A percentile compares a stretch with the other conserved stretches of the same genome.
Conservation (phyloP, 2,888 invertebrate species). For the Julus scandinavius region DNA sequence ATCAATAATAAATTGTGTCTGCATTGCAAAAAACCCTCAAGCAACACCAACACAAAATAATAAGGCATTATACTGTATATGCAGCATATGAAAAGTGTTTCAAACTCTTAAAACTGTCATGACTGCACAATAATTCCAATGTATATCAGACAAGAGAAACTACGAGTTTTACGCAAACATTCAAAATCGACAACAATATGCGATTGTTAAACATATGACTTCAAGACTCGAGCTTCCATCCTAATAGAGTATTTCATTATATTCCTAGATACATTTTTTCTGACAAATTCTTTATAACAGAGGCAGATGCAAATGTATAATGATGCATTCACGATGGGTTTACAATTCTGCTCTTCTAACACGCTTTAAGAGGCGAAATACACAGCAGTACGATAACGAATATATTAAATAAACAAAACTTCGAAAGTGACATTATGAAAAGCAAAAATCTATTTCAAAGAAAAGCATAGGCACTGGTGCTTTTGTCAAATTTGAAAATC, state of each 20-base stretch:
- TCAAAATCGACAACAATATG: background rate
- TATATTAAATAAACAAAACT: slow-evolving; percentile 11
- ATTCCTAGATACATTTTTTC: background rate
- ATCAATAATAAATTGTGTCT: too few species aligned
- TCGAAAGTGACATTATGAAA: slow-evolving; percentile 24
- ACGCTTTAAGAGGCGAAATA: background rate
- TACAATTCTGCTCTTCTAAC: background rate
- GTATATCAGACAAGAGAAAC: background rate
- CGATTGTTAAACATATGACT: background rate
- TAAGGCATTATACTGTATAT: too few species aligned
- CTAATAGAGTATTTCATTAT: slow-evolving; percentile 24
- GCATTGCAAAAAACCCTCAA: too few species aligned
- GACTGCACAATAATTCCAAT: background rate
- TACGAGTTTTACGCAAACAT: background rate
- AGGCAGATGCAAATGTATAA: background rate
- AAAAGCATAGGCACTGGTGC: background rate
- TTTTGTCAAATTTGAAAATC: slow-evolving; percentile 22
- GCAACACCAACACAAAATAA: too few species aligned
- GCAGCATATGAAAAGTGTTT: too few species aligned
- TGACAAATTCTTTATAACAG: background rate
- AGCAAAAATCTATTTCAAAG: background rate
- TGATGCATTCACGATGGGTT: background rate
- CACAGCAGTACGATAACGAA: background rate
- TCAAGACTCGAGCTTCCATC: background rate
- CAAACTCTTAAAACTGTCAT: background rate